phyloP scores from a whole-genome alignment of 2,888 invertebrate genomes.

The Ichneumon xanthorius region DNA sequence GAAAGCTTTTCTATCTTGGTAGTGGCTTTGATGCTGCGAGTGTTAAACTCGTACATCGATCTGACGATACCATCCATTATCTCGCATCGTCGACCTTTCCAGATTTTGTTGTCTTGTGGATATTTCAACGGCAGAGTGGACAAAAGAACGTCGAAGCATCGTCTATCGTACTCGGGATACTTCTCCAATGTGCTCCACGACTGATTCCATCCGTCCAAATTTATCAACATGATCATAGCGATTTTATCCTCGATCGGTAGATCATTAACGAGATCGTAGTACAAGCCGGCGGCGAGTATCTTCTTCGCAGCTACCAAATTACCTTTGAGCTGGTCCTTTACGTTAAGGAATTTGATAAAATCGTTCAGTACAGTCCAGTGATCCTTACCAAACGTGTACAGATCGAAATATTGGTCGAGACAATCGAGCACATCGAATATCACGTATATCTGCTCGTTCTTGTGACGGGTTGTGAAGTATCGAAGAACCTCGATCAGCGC shows the following conservation, averaged over 20 bases:
- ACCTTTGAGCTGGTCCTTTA: slow-evolving; percentile 48
- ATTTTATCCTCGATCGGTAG: slow-evolving; percentile 68
- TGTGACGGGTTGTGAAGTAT: slow-evolving; percentile 77
- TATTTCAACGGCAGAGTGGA: slow-evolving; percentile 44
- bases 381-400: slow-evolving; percentile 70
- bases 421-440: slow-evolving; percentile 58
- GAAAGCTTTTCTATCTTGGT: slow-evolving; percentile 58
- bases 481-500: slow-evolving; percentile 74
- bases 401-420: slow-evolving; percentile 69
- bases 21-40: slow-evolving; percentile 26
- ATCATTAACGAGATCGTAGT: slow-evolving; percentile 66
- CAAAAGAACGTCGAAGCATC: slow-evolving; percentile 73
- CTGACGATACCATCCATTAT: slow-evolving; percentile 50
- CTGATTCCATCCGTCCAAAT: slow-evolving; percentile 42
- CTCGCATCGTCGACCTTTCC: slow-evolving; percentile 24
- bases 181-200: slow-evolving; percentile 71
- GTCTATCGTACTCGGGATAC: slow-evolving; percentile 73
- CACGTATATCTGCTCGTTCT: slow-evolving; percentile 76
- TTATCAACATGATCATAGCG: slow-evolving; percentile 57
- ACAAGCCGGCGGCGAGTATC: slow-evolving; percentile 69
- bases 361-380: slow-evolving; percentile 78
- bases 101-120: slow-evolving; percentile 46
- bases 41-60: slow-evolving; percentile 74
- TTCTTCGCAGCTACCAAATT: not conserved
- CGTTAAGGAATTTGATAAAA: slow-evolving; percentile 68